A percentile compares a stretch with the other conserved stretches of the same genome.
phyloP scores from a whole-genome alignment of 2,888 invertebrate species.

The Sesamia inferens region DNA sequence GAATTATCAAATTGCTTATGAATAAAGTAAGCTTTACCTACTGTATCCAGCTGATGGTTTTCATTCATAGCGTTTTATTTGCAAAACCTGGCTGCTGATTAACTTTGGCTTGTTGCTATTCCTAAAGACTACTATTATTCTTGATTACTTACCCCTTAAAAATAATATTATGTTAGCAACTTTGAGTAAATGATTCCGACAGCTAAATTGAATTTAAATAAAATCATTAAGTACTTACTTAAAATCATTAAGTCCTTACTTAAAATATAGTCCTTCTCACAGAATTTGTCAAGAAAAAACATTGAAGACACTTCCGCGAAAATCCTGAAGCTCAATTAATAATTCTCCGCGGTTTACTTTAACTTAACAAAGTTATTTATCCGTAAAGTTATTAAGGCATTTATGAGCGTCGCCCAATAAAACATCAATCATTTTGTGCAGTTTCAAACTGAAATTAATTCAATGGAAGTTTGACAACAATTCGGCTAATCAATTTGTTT shows the following conservation, averaged over 20 bases:
- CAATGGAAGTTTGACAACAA: conserved; percentile 22
- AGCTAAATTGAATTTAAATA: not conserved
- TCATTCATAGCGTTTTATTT: not conserved
- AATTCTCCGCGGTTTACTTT: not conserved
- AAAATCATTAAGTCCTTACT: conserved; percentile 7
- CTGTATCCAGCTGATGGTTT: too few species aligned
- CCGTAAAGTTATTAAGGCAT: not conserved
- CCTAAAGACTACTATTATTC: not conserved
- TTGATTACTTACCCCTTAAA: not conserved
- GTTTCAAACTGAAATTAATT: conserved; percentile 37
- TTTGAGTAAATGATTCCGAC: too few species aligned
- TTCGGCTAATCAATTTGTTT: conserved; percentile 24
- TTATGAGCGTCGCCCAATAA: not conserved
- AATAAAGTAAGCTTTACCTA: too few species aligned
- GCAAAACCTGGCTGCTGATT: too few species aligned
- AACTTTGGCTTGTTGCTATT: not conserved
- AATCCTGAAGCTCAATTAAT: not conserved
- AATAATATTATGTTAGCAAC: not conserved
- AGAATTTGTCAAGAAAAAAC: conserved; percentile 11
- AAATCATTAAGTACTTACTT: conserved; percentile 7
- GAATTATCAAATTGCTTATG: too few species aligned
- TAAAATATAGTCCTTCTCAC: conserved; percentile 4
- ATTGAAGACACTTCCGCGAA: not conserved
- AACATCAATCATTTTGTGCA: conserved; percentile 46
- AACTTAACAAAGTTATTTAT: conserved; percentile 16